Conservation (phyloP, 2,888 invertebrate species). For the Pardosa pseudoannulata region DNA sequence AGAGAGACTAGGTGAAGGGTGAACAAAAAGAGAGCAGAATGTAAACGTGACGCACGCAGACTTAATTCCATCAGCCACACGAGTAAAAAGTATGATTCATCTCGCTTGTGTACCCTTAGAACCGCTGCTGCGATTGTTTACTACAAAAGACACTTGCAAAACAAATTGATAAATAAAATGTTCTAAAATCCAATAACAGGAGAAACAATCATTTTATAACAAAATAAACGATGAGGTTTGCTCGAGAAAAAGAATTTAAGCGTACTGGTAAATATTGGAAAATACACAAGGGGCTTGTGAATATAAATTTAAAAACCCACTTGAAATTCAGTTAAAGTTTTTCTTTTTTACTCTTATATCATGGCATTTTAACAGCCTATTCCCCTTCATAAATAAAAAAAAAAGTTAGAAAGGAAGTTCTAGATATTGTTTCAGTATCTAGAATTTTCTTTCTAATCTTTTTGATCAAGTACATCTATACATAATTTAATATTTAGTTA, state of each 20-base stretch:
- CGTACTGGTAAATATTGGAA: neutral
- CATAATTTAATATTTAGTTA: too few relatives aligned
- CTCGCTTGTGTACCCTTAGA: neutral
- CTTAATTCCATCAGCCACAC: neutral
- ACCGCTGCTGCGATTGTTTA: neutral
- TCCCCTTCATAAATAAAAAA: too few relatives aligned
- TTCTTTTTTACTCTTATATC: too few relatives aligned
- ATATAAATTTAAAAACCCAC: neutral
- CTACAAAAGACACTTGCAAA: neutral
- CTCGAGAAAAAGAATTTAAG: neutral
- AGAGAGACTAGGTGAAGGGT: neutral
- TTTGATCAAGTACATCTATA: too few relatives aligned
- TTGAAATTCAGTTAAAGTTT: neutral
- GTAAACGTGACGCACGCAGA: neutral
- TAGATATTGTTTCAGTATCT: too few relatives aligned
- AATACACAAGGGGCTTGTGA: neutral
- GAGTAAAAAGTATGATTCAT: neutral
- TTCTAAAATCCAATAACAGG: neutral
- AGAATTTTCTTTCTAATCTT: too few relatives aligned
- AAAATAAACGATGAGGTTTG: neutral
- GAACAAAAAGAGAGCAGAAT: neutral
- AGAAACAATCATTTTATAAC: neutral
- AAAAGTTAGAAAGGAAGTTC: too few relatives aligned
- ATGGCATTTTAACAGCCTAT: too few relatives aligned
- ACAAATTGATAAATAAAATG: conserved; percentile 2